A percentile compares a stretch with the other conserved stretches of the same genome.
Evolutionary conservation across 2,888 invertebrate genomes (phyloP).

Genomic region (Scaptomyza polygonia): DNA sequence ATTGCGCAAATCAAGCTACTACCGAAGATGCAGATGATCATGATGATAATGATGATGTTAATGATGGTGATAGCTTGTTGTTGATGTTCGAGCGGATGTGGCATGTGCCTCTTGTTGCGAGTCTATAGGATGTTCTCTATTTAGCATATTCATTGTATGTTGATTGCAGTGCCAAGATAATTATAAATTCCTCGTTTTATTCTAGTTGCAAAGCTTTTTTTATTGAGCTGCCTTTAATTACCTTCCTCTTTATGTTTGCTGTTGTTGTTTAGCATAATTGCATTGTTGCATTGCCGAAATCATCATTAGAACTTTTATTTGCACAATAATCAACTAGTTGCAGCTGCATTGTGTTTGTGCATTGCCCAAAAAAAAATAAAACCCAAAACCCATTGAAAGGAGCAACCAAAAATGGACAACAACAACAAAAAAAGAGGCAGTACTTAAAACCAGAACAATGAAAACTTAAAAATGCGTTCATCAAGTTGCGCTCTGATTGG

Average conservation of each 20-base stretch:
- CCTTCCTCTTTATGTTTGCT: slow-evolving; percentile 40
- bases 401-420: slow-evolving; percentile 24
- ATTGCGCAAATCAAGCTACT: slow-evolving; percentile 61
- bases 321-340: slow-evolving; percentile 67
- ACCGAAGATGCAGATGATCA: slow-evolving; percentile 34
- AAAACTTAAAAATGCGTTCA: slow-evolving; percentile 55
- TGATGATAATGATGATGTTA: slow-evolving; percentile 37
- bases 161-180: slow-evolving; percentile 66
- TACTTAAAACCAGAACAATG: slow-evolving; percentile 46
- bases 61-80: slow-evolving; percentile 39
- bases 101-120: slow-evolving; percentile 41
- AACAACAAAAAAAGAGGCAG: slow-evolving; percentile 17
- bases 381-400: slow-evolving; percentile 15
- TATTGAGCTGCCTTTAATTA: slow-evolving; percentile 45
- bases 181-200: slow-evolving; percentile 58
- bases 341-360: slow-evolving; percentile 63
- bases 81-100: slow-evolving; percentile 60
- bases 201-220: slow-evolving; percentile 25
- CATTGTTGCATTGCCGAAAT: slow-evolving; percentile 73
- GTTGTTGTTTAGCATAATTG: slow-evolving; percentile 58
- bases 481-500: slow-evolving; percentile 73
- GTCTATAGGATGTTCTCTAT: slow-evolving; percentile 66
- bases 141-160: slow-evolving; percentile 71
- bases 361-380: slow-evolving; percentile 28
- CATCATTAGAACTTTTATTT: slow-evolving; percentile 77